Evolutionary conservation across 2,797 vertebrate species (phyloP).

Genomic region (Cirrhinus mrigala): DNA sequence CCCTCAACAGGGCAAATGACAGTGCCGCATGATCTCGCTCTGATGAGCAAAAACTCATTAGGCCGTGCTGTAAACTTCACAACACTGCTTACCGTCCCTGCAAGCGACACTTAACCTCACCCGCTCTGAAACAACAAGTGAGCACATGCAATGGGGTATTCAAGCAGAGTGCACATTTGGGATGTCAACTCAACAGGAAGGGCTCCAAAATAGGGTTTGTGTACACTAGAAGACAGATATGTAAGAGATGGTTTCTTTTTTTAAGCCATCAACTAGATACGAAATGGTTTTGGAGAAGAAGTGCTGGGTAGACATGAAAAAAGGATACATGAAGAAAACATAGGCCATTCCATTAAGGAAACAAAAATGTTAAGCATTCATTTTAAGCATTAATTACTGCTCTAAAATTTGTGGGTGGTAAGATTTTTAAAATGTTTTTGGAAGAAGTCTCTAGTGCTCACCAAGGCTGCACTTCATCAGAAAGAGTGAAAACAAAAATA

Average conservation of each 20-base stretch:
- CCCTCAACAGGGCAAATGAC: conserved; percentile 27
- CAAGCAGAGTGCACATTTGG: not conserved
- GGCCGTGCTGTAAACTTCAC: conserved; percentile 34
- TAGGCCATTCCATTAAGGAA: not conserved
- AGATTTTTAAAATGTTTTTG: not conserved
- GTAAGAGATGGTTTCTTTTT: not conserved
- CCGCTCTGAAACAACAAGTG: conserved; percentile 1
- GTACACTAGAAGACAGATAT: not conserved
- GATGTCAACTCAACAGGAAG: not conserved
- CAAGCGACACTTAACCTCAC: conserved; percentile 38
- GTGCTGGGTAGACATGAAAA: not conserved
- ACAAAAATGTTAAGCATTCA: not conserved
- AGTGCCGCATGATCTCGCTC: conserved; percentile 17
- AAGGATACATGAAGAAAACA: not conserved
- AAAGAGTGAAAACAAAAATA: too few relatives aligned
- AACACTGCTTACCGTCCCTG: not conserved
- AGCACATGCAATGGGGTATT: not conserved
- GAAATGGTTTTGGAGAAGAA: not conserved
- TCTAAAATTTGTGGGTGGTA: too few relatives aligned
- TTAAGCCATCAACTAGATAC: not conserved
- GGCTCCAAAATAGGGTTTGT: not conserved
- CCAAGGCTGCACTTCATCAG: not conserved
- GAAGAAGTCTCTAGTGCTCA: not conserved
- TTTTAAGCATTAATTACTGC: not conserved
- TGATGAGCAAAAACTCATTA: conserved; percentile 53